Percentiles rank a stretch among this genome's conserved stretches.
Evolutionary conservation across 1,140 invertebrate genomes (phyloP).

Genomic region (Camponotus pennsylvanicus): DNA sequence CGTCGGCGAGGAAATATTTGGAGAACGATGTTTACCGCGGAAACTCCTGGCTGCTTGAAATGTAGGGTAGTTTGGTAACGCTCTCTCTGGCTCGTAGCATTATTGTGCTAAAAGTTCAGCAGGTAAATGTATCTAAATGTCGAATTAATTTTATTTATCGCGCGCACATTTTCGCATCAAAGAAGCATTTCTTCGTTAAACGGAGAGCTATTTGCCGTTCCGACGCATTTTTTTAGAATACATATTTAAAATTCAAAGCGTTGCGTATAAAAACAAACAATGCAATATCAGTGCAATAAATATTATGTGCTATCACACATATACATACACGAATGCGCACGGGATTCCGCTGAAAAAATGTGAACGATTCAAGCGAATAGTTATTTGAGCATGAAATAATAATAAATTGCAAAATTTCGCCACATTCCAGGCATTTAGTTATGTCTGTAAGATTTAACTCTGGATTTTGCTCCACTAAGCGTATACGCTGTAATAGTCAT

Average conservation of each 20-base stretch:
- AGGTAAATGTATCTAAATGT: neutral
- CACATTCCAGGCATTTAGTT: neutral
- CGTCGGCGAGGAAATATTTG: slow-evolving; percentile 56
- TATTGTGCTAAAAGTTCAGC: slow-evolving; percentile 16
- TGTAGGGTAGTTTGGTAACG: neutral
- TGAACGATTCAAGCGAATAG: neutral
- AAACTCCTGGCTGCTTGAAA: slow-evolving; percentile 53
- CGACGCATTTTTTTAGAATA: neutral
- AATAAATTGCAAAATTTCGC: slow-evolving; percentile 6
- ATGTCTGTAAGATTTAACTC: slow-evolving; percentile 38
- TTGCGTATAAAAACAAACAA: neutral
- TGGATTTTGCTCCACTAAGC: slow-evolving; percentile 14
- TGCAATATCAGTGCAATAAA: neutral
- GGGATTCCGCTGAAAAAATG: neutral
- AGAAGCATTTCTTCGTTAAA: neutral
- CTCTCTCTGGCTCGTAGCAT: slow-evolving; percentile 18
- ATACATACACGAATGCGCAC: neutral
- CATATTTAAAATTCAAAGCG: neutral
- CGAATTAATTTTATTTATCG: slow-evolving; percentile 49
- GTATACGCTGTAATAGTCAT: slow-evolving; percentile 13
- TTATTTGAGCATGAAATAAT: slow-evolving; percentile 10
- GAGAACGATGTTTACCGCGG: slow-evolving; percentile 59
- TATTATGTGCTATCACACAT: neutral
- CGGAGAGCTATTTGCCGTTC: neutral
- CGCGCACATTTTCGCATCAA: neutral